These are phyloP conservation scores for Merodon equestris DNA, from an alignment of 2,888 invertebrate species.

Conservation along the genomic window DNA sequence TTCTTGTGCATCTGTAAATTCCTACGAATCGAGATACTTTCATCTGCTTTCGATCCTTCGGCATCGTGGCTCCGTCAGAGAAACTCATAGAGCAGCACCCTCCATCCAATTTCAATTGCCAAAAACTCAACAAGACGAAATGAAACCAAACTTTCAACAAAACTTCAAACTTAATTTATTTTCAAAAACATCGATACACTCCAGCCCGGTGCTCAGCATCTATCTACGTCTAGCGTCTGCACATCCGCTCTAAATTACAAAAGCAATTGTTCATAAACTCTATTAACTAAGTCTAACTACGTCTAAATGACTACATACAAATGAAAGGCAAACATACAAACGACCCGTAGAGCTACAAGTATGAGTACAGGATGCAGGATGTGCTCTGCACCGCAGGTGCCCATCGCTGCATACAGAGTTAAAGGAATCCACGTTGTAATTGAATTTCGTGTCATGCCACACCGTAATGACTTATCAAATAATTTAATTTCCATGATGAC, in stretches of 20 bases:
- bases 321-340: no score
- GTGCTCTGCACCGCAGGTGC: no score
- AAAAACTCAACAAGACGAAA: neutral
- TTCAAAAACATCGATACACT: conserved; percentile 21
- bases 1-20: no score
- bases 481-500: conserved; percentile 33
- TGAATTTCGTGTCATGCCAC: conserved; percentile 36
- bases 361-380: no score
- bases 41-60: no score
- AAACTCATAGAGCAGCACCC: no score
- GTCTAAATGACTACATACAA: conserved; percentile 39
- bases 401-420: conserved; percentile 7
- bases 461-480: conserved; percentile 19
- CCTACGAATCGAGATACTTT: no score
- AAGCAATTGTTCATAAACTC: conserved; percentile 45
- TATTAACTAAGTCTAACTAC: conserved; percentile 38
- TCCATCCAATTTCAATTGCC: neutral
- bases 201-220: neutral
- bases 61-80: no score
- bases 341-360: no score
- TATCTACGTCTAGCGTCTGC: conserved; percentile 17
- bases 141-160: conserved; percentile 18
- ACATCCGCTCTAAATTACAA: conserved; percentile 18
- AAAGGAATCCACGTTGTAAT: conserved; percentile 51
- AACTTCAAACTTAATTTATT: conserved; percentile 45